Percentiles rank a stretch among this genome's conserved stretches.
These are phyloP conservation scores for Urosaurus nigricauda DNA, from an alignment of 2,797 vertebrate genomes.

Conservation along the genomic window DNA sequence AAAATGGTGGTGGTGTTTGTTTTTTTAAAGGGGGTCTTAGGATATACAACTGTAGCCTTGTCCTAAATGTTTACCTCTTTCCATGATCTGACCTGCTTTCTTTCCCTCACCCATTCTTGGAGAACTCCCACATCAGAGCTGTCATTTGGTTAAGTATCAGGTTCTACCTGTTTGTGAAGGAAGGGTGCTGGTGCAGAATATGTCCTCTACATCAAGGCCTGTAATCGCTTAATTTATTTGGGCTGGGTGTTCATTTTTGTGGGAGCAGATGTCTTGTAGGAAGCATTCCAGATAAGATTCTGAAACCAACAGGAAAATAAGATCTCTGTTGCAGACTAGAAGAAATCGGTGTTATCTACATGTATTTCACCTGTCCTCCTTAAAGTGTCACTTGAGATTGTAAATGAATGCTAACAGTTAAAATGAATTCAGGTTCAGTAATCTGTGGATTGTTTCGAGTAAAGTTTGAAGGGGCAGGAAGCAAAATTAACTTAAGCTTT, in stretches of 20 bases:
- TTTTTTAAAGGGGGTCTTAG: too few species aligned
- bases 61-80: not conserved
- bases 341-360: not conserved
- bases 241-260: slow-evolving; percentile 36
- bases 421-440: not conserved
- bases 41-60: not conserved
- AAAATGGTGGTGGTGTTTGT: too few species aligned
- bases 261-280: slow-evolving; percentile 42
- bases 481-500: not conserved
- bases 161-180: slow-evolving; percentile 54
- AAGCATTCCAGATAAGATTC: not conserved
- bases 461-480: not conserved
- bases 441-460: not conserved
- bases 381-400: not conserved
- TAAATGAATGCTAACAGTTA: too few species aligned
- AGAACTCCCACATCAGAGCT: not conserved
- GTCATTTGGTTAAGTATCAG: slow-evolving; percentile 35
- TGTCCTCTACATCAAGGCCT: slow-evolving; percentile 23
- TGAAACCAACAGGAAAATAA: not conserved
- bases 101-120: not conserved
- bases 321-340: not conserved
- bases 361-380: not conserved
- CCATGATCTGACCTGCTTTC: not conserved
- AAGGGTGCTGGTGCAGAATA: slow-evolving; percentile 62
- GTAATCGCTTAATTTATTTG: slow-evolving; percentile 53